A percentile compares a stretch with the other conserved stretches of the same genome.
Conservation (phyloP, 2,113 vertebrate genomes). For the Fregetta grallaria region DNA sequence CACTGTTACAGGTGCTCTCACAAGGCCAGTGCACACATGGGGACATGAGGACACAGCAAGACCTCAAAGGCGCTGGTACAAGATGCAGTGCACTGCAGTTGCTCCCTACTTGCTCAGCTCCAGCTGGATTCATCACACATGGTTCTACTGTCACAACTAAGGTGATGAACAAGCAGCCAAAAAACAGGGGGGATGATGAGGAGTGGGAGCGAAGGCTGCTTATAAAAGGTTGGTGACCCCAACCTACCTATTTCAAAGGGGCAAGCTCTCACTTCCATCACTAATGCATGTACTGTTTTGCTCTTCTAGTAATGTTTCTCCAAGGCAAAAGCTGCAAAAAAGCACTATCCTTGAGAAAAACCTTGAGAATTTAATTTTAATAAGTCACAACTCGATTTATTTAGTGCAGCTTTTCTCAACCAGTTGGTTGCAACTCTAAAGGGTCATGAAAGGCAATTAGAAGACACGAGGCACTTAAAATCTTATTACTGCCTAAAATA, state of each 20-base stretch:
- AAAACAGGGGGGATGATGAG: neutral
- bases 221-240: neutral
- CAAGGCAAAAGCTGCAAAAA: neutral
- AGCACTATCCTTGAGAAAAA: neutral
- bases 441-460: neutral
- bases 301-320: neutral
- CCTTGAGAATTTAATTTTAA: neutral
- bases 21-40: neutral
- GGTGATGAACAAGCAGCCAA: neutral
- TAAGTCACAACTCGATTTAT: neutral
- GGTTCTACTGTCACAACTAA: neutral
- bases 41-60: neutral
- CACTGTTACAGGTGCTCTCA: neutral
- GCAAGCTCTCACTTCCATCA: neutral
- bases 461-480: neutral
- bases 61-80: neutral
- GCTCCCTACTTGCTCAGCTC: neutral
- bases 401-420: neutral
- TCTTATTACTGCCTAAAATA: neutral
- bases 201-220: neutral
- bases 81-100: neutral
- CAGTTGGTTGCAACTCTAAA: neutral
- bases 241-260: neutral
- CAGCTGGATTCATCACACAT: neutral
- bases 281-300: neutral